These are phyloP conservation scores for Drepana arcuata DNA, from an alignment of 1,140 invertebrate genomes.

Conservation along the genomic window DNA sequence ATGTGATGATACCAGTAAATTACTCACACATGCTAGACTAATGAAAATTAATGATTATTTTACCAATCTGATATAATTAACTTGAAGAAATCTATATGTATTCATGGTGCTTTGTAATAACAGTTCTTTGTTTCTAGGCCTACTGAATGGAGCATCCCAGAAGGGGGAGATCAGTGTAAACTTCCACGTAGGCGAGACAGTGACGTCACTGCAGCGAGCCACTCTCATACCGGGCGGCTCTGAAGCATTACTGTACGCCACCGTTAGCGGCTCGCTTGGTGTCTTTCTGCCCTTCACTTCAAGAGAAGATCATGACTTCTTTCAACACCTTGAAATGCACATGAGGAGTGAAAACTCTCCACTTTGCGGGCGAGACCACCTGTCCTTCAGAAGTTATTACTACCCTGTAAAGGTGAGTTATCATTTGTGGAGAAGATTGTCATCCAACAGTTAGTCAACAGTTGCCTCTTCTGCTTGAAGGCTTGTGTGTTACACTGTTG, in stretches of 20 bases:
- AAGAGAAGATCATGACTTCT: slow-evolving; percentile 99
- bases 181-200: slow-evolving; percentile 97
- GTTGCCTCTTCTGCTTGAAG: slow-evolving; percentile 8
- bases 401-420: slow-evolving; percentile 92
- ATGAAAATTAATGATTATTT: slow-evolving; percentile 63
- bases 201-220: slow-evolving; percentile 92
- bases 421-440: background rate
- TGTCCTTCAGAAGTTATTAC: slow-evolving; percentile 97
- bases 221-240: slow-evolving; percentile 97
- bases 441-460: slow-evolving; percentile 59
- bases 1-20: slow-evolving; percentile 44
- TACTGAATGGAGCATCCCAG: slow-evolving; percentile 97
- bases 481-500: slow-evolving; percentile 56
- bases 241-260: slow-evolving; percentile 96
- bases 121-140: slow-evolving; percentile 59
- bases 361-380: slow-evolving; percentile 96
- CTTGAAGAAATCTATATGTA: slow-evolving; percentile 4
- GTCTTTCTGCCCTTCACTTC: slow-evolving; percentile 98
- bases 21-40: slow-evolving; percentile 70
- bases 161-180: slow-evolving; percentile 94
- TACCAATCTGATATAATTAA: slow-evolving; percentile 30
- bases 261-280: slow-evolving; percentile 94
- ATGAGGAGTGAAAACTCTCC: slow-evolving; percentile 98
- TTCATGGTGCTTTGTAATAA: background rate
- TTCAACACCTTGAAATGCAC: slow-evolving; percentile 99